Base-by-base conservation (phyloP, 2,113 vertebrate genomes). In the Alethe diademata region DNA sequence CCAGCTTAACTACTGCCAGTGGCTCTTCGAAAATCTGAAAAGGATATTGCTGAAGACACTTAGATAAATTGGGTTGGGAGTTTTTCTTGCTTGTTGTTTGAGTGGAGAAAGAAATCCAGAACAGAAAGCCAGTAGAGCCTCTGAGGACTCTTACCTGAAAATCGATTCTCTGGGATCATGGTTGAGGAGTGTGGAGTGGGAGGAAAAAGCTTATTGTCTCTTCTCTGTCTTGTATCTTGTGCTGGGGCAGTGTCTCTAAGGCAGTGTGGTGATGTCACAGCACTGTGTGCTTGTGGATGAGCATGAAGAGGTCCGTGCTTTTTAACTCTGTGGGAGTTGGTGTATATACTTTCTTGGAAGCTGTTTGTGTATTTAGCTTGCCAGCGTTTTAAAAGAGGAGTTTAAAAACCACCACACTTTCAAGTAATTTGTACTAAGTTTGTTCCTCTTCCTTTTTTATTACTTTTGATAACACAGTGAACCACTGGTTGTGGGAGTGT, bases 21-120 rank as follows among this genome's bases (percentile, higher is more conserved):
- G 64, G 36, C 82, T 73, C 92, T 95, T 92, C 48, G 85, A 51
- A 83, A 78, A 40, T 43, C 90, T 56, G 65, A 45, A 65, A 81
- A 87, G 89, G 89, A 89, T 94, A 95, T 93, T 94, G 88, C 64
- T 26, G 57, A 88, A 88, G 92, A 83, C 94, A 81, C 85, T 70
- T 72, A 33, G 61, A 87, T 90, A 83, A 93, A 88, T 83, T 66
- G 66, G 33, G 38, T 6, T 90, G 87, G 54, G 92, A 96, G 51
- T 61, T 91, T 92, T 92, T 92, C 73, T 82, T 76, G 22, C 71
- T 70, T 66, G 33, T 14, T 31, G 16, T 88, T 87, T 47, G 78
- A 94, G 56, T 51, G 72, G 48, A 62, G 78, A 69, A 75, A 56
- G 67, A 72, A 85, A 50, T 60, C 36, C 48, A 42, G 64, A 85